Evolutionary conservation across 1,140 invertebrate genomes (phyloP).

Genomic region (Nasonia giraulti): DNA sequence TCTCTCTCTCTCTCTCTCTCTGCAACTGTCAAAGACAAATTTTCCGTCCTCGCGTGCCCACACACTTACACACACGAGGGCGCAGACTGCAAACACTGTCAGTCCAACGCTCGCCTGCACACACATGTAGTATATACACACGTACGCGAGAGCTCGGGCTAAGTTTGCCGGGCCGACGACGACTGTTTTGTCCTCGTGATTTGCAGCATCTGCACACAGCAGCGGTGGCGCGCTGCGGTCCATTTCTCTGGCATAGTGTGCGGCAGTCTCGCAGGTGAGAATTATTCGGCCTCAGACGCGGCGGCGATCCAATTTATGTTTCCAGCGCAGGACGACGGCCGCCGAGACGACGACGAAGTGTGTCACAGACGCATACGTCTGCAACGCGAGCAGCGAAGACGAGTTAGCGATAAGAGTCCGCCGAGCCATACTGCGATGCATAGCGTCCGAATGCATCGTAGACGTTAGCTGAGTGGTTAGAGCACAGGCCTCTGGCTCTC

Average conservation of each 20-base stretch:
- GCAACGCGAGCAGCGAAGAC: no score
- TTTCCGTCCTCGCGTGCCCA: slow-evolving; percentile 17
- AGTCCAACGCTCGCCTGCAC: slow-evolving; percentile 18
- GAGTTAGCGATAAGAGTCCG: no score
- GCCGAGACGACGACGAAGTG: not conserved
- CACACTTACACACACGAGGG: not conserved
- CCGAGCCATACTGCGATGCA: no score
- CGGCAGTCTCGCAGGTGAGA: slow-evolving; percentile 48
- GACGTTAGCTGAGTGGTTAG: no score
- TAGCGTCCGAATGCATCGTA: no score
- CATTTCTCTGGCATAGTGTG: slow-evolving; percentile 17
- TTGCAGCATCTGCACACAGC: slow-evolving; percentile 72
- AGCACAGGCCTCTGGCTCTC: no score
- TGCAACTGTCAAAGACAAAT: slow-evolving; percentile 44
- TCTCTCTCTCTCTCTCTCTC: not conserved
- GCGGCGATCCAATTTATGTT: slow-evolving; percentile 53
- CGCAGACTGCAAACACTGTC: slow-evolving; percentile 10
- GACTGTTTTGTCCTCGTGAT: slow-evolving; percentile 71
- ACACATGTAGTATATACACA: not conserved
- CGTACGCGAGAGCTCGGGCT: slow-evolving; percentile 51
- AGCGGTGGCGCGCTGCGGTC: slow-evolving; percentile 55
- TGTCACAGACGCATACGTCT: no score
- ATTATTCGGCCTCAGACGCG: slow-evolving; percentile 60
- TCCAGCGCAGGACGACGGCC: not conserved
- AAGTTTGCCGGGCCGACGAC: slow-evolving; percentile 61